These are phyloP conservation scores for Melanostigma gelatinosum DNA, from an alignment of 2,113 vertebrate species.

Conservation along the genomic window DNA sequence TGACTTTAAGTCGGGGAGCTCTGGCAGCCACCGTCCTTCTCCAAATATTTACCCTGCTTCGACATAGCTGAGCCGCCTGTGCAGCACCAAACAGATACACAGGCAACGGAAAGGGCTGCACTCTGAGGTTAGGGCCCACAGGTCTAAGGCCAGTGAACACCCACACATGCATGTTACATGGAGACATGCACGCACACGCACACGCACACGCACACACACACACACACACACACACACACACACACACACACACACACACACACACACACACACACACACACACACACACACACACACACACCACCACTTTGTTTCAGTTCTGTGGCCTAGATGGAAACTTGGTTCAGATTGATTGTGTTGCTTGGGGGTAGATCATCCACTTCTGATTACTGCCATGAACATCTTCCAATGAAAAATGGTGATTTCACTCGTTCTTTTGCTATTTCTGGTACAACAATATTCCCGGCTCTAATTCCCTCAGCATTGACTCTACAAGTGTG, in stretches of 20 bases:
- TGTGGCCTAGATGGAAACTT: constrained; percentile 37
- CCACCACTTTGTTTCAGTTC: constrained; percentile 18
- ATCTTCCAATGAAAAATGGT: constrained; percentile 35
- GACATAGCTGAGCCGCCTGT: constrained; percentile 70
- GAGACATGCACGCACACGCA: neutral
- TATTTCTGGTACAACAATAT: constrained; percentile 37
- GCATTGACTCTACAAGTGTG: constrained; percentile 11
- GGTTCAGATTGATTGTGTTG: constrained; percentile 52
- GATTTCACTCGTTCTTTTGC: constrained; percentile 17
- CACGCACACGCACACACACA: neutral
- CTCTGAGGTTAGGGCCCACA: constrained; percentile 42
- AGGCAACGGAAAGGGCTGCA: constrained; percentile 40
- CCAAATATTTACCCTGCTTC: constrained; percentile 78
- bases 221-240: constrained; percentile 11
- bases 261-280: constrained; percentile 9
- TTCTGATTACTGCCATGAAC: constrained; percentile 36
- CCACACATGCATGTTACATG: constrained; percentile 1
- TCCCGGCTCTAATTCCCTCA: constrained; percentile 26
- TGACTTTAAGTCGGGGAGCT: constrained; percentile 68
- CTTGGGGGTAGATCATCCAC: constrained; percentile 34
- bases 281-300: constrained; percentile 12
- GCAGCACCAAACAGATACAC: constrained; percentile 60
- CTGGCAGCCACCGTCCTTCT: constrained; percentile 66
- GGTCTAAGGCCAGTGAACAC: constrained; percentile 51
- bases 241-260: constrained; percentile 5